Conservation (phyloP, 2,113 vertebrate genomes). For the Psammodynastes pulverulentus region DNA sequence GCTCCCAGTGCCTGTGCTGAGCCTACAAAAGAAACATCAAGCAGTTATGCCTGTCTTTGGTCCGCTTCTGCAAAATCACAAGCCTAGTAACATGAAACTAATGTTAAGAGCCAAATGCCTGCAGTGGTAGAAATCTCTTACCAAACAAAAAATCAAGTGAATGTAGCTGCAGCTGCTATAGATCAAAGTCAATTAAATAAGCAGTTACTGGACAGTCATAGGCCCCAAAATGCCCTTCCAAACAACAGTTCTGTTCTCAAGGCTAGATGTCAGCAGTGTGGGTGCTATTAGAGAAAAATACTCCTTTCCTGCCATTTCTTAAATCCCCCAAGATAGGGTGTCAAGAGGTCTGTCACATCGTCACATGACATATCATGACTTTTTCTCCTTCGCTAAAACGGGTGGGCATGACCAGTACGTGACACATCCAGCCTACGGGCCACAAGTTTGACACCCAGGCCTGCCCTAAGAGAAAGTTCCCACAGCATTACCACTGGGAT, state of each 20-base stretch:
- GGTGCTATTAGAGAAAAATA: not conserved
- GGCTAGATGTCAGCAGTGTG: not conserved
- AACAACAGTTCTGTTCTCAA: not conserved
- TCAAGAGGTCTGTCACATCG: too few species aligned
- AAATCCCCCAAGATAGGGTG: not conserved
- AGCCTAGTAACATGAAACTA: not conserved
- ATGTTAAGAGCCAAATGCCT: not conserved
- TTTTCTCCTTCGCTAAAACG: too few species aligned
- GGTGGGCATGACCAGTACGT: too few species aligned
- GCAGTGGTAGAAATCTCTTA: not conserved
- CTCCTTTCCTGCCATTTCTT: not conserved
- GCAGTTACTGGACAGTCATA: not conserved
- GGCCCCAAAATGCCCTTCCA: not conserved
- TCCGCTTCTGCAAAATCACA: not conserved
- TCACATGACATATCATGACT: too few species aligned
- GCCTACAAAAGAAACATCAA: conserved; percentile 72
- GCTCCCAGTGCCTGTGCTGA: conserved; percentile 98
- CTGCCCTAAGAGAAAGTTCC: too few species aligned
- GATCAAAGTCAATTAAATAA: not conserved
- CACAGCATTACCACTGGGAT: too few species aligned
- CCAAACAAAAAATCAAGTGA: not conserved
- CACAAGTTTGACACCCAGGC: too few species aligned
- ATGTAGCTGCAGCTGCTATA: not conserved
- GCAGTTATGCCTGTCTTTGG: not conserved
- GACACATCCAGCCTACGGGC: too few species aligned